Evolutionary conservation across 1,140 invertebrate species (phyloP).

Genomic region (Drosophila bocqueti): DNA sequence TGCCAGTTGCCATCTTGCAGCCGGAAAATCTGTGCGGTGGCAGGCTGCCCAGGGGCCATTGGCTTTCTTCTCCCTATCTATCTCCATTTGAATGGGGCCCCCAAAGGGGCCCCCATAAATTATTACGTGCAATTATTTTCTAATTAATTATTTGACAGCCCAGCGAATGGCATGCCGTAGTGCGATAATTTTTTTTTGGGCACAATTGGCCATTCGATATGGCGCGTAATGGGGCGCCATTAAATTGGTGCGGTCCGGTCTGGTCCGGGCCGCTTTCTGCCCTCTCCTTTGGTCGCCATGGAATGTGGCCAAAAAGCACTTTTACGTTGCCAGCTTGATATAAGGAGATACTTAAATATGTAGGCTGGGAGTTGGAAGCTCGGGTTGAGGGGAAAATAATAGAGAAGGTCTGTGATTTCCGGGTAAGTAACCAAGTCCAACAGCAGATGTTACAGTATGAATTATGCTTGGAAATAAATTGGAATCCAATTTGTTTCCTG

Average conservation of each 20-base stretch:
- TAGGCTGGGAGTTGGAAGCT: constrained; percentile 7
- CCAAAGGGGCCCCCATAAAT: constrained; percentile 59
- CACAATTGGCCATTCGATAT: constrained; percentile 63
- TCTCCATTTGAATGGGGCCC: constrained; percentile 54
- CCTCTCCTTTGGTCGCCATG: constrained; percentile 29
- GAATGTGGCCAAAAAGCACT: constrained; percentile 51
- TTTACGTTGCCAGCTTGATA: constrained; percentile 40
- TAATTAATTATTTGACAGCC: constrained; percentile 83
- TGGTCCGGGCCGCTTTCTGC: neutral
- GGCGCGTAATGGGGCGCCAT: constrained; percentile 67
- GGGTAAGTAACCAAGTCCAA: constrained; percentile 7
- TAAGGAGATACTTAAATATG: constrained; percentile 69
- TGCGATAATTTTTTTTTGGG: constrained; percentile 69
- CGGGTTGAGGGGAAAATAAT: constrained; percentile 18
- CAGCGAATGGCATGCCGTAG: constrained; percentile 51
- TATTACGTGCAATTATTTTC: constrained; percentile 83
- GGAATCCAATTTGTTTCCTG: constrained; percentile 11
- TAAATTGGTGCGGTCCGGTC: constrained; percentile 51
- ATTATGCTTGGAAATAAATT: constrained; percentile 15
- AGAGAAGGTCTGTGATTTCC: constrained; percentile 11
- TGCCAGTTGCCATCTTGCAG: neutral
- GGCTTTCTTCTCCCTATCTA: constrained; percentile 47
- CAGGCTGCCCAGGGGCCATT: constrained; percentile 51
- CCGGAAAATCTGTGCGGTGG: constrained; percentile 59
- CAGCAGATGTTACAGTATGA: constrained; percentile 28